phyloP scores from a whole-genome alignment of 2,113 vertebrate species.

The Erpornis zantholeuca region DNA sequence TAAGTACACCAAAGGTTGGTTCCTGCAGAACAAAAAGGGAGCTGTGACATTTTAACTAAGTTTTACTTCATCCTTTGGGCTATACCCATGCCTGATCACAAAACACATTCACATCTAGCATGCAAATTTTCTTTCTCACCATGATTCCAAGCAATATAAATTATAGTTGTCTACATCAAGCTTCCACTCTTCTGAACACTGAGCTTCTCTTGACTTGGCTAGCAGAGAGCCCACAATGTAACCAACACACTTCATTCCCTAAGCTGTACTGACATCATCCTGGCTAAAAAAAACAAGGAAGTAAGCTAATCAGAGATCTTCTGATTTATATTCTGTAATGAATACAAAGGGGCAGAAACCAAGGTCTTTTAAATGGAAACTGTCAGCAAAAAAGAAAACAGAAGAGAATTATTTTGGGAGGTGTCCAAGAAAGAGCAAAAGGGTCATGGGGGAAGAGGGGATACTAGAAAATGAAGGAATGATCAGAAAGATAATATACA shows the following conservation, averaged over 20 bases:
- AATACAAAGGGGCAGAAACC: conserved; percentile 62
- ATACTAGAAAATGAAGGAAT: neutral
- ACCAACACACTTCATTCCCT: neutral
- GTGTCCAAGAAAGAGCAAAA: conserved; percentile 29
- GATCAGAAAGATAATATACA: neutral
- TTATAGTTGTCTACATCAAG: conserved; percentile 4
- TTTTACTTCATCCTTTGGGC: conserved; percentile 15
- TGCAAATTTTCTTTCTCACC: neutral
- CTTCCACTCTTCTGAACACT: neutral
- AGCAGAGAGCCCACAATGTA: neutral
- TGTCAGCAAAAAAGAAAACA: conserved; percentile 64
- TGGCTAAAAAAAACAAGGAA: conserved; percentile 48
- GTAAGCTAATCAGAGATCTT: conserved; percentile 47
- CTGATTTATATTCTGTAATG: conserved; percentile 63
- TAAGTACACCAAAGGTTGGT: neutral
- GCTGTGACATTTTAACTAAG: conserved; percentile 20
- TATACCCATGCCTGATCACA: neutral
- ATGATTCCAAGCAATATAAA: neutral
- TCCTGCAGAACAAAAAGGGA: neutral
- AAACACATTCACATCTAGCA: neutral
- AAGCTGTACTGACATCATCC: conserved; percentile 28
- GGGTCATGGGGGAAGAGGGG: neutral
- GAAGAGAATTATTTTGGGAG: conserved; percentile 54
- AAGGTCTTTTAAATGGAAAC: conserved; percentile 59
- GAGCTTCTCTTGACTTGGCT: neutral